Evolutionary conservation across 2,888 invertebrate genomes (phyloP), one percentile per base, ranked within the genome.

Genomic region (Tigriopus californicus): DNA sequence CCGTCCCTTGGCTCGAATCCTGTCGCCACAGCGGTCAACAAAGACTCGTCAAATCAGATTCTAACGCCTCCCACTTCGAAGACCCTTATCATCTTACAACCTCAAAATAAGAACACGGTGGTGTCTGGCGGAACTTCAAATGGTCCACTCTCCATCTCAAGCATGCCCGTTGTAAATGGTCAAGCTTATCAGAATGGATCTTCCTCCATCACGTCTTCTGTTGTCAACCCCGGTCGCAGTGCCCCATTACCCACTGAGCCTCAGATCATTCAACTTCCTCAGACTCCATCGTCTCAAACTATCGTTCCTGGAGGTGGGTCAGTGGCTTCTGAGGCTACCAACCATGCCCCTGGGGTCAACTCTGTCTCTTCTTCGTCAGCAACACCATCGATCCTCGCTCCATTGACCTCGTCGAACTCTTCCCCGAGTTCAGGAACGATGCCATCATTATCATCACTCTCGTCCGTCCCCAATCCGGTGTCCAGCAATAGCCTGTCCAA

Each of bases 401-500:
- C 49, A 2, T 13, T 49, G 49, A 49, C 49, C 49, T 49, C 49
- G 4, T 22, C 49, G 13, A n/a, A 5, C 15, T 18, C 44, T 44
- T 18, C 44, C 10, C 22, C 49, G 20, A 22, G 20, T 20, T 13
- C 22, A 5, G n/a, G n/a, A n/a, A 22, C 49, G 8, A 33, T 8
- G 33, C 46, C 18, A 61, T 61, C 24, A 53, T 58, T 12, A 58
- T 58, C 18, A 54, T 61, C 33, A 42, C 46, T 47, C 47, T 22
- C 47, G 18, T 47, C 47, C 22, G 47, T 13, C 47, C 52, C 52
- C 13, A 52, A 24, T 46, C 67, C 33, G 33, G 33, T 33, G 33
- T 33, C 33, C 8, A 33, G 33, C 33, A 33, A 33, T 33, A 33
- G 33, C 33, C 33, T 33, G 33, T 33, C 33, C 66, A 55, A 66